Evolutionary conservation across 2,797 vertebrate genomes (phyloP), one percentile per base, ranked within the genome.

Genomic region (Bradypus variegatus): DNA sequence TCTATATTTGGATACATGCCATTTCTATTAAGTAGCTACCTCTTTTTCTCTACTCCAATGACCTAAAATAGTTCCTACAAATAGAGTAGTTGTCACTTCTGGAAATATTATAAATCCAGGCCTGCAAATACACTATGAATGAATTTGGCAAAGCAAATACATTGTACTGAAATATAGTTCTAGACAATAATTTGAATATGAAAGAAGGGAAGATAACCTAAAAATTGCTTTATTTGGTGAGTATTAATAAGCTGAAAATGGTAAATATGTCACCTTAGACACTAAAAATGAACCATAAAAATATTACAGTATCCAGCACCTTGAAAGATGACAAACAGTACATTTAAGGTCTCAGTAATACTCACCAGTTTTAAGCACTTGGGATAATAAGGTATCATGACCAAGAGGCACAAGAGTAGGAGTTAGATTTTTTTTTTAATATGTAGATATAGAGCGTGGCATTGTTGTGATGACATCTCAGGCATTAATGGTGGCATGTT

Each of bases 1-100:
- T 84, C 88, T 90, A 70, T 95, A 94, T 95, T 95, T 96, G 94
- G 93, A 90, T 78, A 64, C 53, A 48, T 94, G 86, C 75, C 91
- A 87, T 80, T 94, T 94, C 94, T 93, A 60, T 94, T 92, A 93
- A 91, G 79, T 89, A 55, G 70, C 1, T 15, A 81, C 91, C 90
- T 95, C 92, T 89, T 95, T 96, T 94, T 95, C 80, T 94, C 55
- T 86, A 89, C 31, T 78, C 89, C 77, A 94, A 69, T 94, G 88
- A 83, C 93, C 94, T 93, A 77, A 77, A 86, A 95, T 91, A 95
- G 86, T 94, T 92, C 67, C 91, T 85, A 81, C 89, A 94, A 92
- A 90, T 84, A 92, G 60, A 95, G 84, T 88, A 79, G 92, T 90
- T 94, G 79, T 90, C 90, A 92, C 67, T 90, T 80, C 67, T 90